Conservation (phyloP, 2,113 vertebrate genomes). For the Prionailurus viverrinus region DNA sequence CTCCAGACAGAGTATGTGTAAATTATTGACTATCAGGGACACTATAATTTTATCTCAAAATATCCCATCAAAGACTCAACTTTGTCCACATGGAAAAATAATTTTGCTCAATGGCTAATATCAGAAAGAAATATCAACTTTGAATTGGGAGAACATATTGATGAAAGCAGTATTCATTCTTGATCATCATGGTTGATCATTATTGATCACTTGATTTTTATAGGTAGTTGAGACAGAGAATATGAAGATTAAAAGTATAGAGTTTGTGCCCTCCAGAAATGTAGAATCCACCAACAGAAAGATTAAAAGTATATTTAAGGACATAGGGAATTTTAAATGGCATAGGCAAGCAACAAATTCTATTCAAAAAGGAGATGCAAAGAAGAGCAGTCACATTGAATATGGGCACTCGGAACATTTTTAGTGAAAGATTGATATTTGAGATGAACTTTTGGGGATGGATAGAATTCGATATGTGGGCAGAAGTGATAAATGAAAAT, state of each 20-base stretch:
- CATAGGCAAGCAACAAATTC: not conserved
- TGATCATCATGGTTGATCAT: not conserved
- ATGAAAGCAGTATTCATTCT: slow-evolving; percentile 22
- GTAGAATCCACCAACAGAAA: not conserved
- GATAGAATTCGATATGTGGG: slow-evolving; percentile 11
- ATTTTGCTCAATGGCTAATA: not conserved
- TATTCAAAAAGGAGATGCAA: not conserved
- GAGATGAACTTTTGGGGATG: slow-evolving; percentile 26
- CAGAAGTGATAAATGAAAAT: slow-evolving; percentile 26
- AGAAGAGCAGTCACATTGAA: not conserved
- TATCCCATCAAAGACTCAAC: not conserved
- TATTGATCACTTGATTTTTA: not conserved
- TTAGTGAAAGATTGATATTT: slow-evolving; percentile 38
- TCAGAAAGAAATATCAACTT: not conserved
- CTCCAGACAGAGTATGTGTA: not conserved
- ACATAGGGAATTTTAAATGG: not conserved
- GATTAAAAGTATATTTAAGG: not conserved
- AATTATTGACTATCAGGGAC: not conserved
- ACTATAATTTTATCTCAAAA: not conserved
- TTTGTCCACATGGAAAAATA: not conserved
- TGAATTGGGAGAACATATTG: not conserved
- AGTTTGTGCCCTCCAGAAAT: not conserved
- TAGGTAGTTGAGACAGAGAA: not conserved
- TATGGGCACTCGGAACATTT: not conserved
- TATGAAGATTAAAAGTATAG: not conserved